phyloP scores from a whole-genome alignment of 2,113 vertebrate genomes.

The Amblyornis subalaris region DNA sequence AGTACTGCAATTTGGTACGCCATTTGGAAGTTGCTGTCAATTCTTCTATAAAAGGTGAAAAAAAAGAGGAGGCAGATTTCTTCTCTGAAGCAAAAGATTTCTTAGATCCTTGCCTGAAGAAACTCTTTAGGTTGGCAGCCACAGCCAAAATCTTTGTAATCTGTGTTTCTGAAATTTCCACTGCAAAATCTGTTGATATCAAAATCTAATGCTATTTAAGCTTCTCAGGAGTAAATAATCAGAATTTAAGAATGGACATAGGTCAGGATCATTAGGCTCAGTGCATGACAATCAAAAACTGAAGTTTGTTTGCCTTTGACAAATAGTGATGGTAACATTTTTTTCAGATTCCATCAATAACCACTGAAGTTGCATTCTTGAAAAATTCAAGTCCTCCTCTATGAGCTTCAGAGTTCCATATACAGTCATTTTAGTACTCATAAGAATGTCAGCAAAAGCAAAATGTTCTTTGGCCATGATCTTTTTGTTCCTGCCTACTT shows the following conservation, averaged over 20 bases:
- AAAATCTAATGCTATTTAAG: neutral
- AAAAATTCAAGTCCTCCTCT: neutral
- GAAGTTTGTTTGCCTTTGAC: neutral
- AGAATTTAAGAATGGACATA: neutral
- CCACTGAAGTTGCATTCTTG: neutral
- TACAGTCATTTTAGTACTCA: rapidly evolving
- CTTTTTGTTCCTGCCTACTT: neutral
- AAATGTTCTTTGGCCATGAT: neutral
- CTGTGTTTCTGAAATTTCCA: neutral
- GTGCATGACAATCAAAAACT: neutral
- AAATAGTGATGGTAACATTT: neutral
- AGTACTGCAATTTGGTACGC: neutral
- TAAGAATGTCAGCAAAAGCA: neutral
- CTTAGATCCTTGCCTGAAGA: neutral
- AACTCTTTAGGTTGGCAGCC: neutral
- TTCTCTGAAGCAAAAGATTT: neutral
- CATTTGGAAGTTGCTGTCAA: neutral
- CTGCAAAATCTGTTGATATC: neutral
- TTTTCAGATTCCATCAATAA: neutral
- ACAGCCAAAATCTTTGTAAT: neutral
- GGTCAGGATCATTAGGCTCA: neutral
- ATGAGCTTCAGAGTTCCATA: neutral
- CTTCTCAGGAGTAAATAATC: neutral
- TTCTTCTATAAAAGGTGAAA: neutral
- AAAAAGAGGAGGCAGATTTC: neutral